Base-by-base conservation (phyloP, 1,140 invertebrate genomes). In the Saxidomus purpurata region DNA sequence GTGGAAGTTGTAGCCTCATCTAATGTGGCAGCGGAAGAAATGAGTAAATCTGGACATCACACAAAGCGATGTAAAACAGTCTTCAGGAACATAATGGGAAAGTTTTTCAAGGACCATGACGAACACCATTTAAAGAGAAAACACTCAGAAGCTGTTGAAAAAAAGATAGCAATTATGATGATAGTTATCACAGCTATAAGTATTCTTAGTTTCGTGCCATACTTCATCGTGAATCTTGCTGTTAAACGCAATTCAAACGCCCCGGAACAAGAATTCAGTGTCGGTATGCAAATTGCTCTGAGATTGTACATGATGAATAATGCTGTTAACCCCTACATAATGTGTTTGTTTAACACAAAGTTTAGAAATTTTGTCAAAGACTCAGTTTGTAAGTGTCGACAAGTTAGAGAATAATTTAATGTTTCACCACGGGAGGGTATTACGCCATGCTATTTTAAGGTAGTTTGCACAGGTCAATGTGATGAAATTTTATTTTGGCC, bases 261-360 rank as follows among this genome's bases (percentile, higher is more conserved):
- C 6, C n/a, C n/a, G 8, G 49, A 80, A 13, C 43, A 80, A 52
- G 43, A 52, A 59, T 52, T 52, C 49, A 55, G 40, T 28, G 49
- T 80, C 13, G 34, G 77, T 36, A 52, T 52, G 31, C 43, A 80
- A 34, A 80, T 80, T 6, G 77, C 77, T 31, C 22, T 52, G 28
- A 43, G 49, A 47, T 55, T 28, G 43, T 80, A 19, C 34, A 80
- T 80, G 40, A n/a, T 80, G 8, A 80, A 80, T 22, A 80, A 55
- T 55, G 49, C 49, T 22, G 52, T 80, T 1, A 80, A 80, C 28
- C 77, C 77, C 1, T 80, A 80, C 52, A 80, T 80, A 22, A 55
- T 55, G 17, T 6, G 77, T 2, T 36, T 28, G 0, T 80, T 80
- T 22, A 80, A 80, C 34, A 19, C 77, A 11, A 9, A 55, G 13